A percentile compares a stretch with the other conserved stretches of the same genome.
Evolutionary conservation across 2,888 invertebrate species (phyloP).

Genomic region (Drosophila robusta): DNA sequence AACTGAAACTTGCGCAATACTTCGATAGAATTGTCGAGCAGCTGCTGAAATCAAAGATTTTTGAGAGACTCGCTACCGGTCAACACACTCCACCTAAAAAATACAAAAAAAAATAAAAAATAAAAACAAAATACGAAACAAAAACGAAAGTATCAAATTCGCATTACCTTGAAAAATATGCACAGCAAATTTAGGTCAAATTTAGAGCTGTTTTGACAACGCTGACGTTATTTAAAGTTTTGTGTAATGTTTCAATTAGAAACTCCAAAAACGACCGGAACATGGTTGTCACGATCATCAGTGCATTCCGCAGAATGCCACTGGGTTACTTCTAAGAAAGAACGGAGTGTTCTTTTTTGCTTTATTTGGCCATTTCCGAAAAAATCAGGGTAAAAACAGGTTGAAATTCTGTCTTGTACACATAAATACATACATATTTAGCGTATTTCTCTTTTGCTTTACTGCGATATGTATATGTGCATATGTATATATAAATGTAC

Average conservation of each 20-base stretch:
- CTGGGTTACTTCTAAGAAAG: constrained; percentile 54
- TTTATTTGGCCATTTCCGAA: constrained; percentile 42
- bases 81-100: constrained; percentile 43
- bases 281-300: constrained; percentile 50
- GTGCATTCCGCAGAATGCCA: constrained; percentile 46
- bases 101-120: constrained; percentile 9
- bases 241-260: constrained; percentile 70
- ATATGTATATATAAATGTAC: not conserved
- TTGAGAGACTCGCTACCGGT: constrained; percentile 37
- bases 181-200: constrained; percentile 70
- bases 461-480: constrained; percentile 3
- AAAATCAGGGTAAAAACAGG: constrained; percentile 43
- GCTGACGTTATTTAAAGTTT: constrained; percentile 47
- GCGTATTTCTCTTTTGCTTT: constrained; percentile 21
- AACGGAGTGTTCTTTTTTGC: constrained; percentile 39
- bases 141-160: constrained; percentile 76
- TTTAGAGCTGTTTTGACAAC: constrained; percentile 42
- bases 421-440: constrained; percentile 2
- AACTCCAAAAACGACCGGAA: constrained; percentile 37
- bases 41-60: constrained; percentile 62
- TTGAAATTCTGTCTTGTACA: constrained; percentile 47
- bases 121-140: constrained; percentile 28
- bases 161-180: constrained; percentile 69
- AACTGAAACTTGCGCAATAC: constrained; percentile 55
- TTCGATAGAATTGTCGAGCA: constrained; percentile 58